A percentile compares a stretch with the other conserved stretches of the same genome.
These are phyloP conservation scores for Elanus axillaris DNA, from an alignment of 2,113 vertebrate genomes.

Conservation along the genomic window DNA sequence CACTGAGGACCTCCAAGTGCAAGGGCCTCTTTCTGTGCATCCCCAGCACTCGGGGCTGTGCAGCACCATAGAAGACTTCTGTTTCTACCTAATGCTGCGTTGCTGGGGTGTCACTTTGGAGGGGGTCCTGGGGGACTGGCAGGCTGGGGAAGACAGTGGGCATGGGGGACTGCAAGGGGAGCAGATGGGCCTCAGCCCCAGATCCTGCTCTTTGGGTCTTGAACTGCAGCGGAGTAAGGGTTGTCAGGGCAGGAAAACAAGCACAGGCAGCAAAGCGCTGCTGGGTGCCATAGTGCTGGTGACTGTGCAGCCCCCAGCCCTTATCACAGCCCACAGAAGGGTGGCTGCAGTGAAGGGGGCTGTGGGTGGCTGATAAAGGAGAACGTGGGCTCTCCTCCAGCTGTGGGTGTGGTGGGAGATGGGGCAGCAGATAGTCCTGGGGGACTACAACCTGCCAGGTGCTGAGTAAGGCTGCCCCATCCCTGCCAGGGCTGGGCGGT, in stretches of 20 bases:
- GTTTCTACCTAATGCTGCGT: background rate
- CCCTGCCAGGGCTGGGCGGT: background rate
- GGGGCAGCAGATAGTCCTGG: background rate
- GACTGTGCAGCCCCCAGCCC: background rate
- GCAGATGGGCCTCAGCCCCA: background rate
- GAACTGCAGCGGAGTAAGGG: rapidly evolving
- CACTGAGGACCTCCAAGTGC: background rate
- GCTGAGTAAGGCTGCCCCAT: background rate
- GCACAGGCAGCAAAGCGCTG: rapidly evolving
- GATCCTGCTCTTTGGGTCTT: background rate
- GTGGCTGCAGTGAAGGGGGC: rapidly evolving
- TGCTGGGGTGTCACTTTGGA: background rate
- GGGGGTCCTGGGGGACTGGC: background rate
- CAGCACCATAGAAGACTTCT: background rate
- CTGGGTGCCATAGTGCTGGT: background rate
- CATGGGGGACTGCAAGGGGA: background rate
- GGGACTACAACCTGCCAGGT: background rate
- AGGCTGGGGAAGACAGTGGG: rapidly evolving
- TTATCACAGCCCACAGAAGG: background rate
- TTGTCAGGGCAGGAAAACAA: background rate
- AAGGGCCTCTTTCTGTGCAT: background rate
- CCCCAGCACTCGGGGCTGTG: background rate
- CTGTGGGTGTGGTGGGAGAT: slow-evolving; percentile 18
- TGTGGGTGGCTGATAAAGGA: background rate
- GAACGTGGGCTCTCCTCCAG: background rate